phyloP scores from a whole-genome alignment of 2,888 invertebrate genomes.

The Emesis furor region DNA sequence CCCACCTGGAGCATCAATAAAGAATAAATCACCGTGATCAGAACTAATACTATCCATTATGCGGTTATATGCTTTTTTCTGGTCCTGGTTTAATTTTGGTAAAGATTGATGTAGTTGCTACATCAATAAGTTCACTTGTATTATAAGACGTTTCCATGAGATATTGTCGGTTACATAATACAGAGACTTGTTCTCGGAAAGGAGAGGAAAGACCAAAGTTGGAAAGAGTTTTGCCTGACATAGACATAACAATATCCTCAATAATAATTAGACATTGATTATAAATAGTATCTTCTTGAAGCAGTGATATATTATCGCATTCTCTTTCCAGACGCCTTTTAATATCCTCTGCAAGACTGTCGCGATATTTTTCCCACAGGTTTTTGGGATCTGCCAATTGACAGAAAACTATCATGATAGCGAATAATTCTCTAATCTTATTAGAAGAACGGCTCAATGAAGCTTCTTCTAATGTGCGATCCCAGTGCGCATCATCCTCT shows the following conservation, averaged over 20 bases:
- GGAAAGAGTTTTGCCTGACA: no score
- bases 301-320: no score
- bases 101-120: slow-evolving; percentile 55
- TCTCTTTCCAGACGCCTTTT: slow-evolving; percentile 60
- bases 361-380: slow-evolving; percentile 68
- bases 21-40: slow-evolving; percentile 49
- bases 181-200: no score
- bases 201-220: no score
- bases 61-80: slow-evolving; percentile 51
- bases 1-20: slow-evolving; percentile 55
- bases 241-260: no score
- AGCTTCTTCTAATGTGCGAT: slow-evolving; percentile 62
- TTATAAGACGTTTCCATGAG: no score
- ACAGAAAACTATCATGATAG: slow-evolving; percentile 72
- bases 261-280: no score
- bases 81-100: slow-evolving; percentile 55
- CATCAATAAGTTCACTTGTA: no score
- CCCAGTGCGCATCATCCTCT: slow-evolving; percentile 57
- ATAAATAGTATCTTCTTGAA: no score
- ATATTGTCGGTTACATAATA: no score
- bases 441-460: slow-evolving; percentile 52
- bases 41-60: slow-evolving; percentile 45
- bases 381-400: slow-evolving; percentile 66
- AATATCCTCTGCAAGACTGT: slow-evolving; percentile 72
- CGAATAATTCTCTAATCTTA: slow-evolving; percentile 60